Percentiles rank a stretch among this genome's conserved stretches.
phyloP scores from a whole-genome alignment of 2,797 vertebrate species.

The Harpagifer antarcticus region DNA sequence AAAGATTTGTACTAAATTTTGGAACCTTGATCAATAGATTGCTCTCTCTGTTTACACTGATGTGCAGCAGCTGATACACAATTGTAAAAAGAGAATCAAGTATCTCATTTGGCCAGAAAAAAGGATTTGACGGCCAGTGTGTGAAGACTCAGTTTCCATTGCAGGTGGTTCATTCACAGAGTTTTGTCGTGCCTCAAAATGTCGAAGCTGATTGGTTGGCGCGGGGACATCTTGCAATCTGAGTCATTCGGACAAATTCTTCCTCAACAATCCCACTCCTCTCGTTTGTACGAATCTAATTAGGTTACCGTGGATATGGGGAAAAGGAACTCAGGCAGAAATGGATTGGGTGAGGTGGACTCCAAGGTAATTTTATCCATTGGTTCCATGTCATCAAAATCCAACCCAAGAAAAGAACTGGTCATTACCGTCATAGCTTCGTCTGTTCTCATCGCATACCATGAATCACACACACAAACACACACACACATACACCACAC shows the following conservation, averaged over 20 bases:
- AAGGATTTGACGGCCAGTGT: slow-evolving; percentile 30
- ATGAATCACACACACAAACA: slow-evolving; percentile 20
- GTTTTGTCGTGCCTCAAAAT: slow-evolving; percentile 36
- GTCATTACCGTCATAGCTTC: slow-evolving; percentile 25
- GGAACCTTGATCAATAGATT: neutral
- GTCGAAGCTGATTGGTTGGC: slow-evolving; percentile 44
- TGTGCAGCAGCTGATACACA: neutral
- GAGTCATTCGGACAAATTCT: slow-evolving; percentile 56
- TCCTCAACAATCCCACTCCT: slow-evolving; percentile 59
- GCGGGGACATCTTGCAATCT: slow-evolving; percentile 33
- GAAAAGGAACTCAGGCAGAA: slow-evolving; percentile 74
- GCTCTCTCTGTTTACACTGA: neutral
- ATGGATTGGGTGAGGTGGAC: slow-evolving; percentile 76
- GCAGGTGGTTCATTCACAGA: slow-evolving; percentile 43
- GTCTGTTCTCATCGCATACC: slow-evolving; percentile 43
- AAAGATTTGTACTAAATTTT: neutral
- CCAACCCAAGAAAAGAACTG: neutral
- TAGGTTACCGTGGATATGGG: slow-evolving; percentile 80
- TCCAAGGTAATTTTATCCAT: slow-evolving; percentile 72
- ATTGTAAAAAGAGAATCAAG: neutral
- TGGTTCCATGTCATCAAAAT: slow-evolving; percentile 46
- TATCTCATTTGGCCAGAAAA: slow-evolving; percentile 30
- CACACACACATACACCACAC: slow-evolving; percentile 1
- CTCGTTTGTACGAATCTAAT: slow-evolving; percentile 74
- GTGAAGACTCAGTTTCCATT: slow-evolving; percentile 29